Evolutionary conservation across 2,888 invertebrate genomes (phyloP).

Genomic region (Ommatoiulus sabulosus): DNA sequence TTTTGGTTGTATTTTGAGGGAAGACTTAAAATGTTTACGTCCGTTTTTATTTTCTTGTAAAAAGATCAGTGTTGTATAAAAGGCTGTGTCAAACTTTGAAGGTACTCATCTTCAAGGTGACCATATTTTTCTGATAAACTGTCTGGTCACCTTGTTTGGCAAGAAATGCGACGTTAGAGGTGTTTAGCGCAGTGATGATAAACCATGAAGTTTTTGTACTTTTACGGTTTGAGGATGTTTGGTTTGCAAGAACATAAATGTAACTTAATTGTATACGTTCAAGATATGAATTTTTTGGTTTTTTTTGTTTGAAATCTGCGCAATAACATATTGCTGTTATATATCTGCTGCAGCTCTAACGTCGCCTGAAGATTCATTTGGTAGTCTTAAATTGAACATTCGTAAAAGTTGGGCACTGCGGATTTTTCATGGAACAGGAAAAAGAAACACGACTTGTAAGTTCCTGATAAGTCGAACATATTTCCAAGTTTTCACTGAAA

Average conservation of each 20-base stretch:
- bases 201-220: not conserved
- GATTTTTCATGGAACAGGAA: not conserved
- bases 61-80: not conserved
- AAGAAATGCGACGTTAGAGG: not conserved
- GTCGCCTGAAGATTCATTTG: not conserved
- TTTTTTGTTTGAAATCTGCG: no score
- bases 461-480: not conserved
- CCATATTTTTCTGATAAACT: not conserved
- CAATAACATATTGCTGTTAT: not conserved
- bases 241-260: not conserved
- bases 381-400: not conserved
- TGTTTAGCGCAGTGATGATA: not conserved
- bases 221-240: not conserved
- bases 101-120: not conserved
- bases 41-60: not conserved
- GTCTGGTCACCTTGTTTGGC: not conserved
- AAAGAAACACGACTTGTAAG: not conserved
- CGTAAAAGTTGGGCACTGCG: not conserved
- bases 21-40: not conserved
- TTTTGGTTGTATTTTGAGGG: not conserved
- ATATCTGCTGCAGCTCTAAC: not conserved
- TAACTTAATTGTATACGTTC: not conserved
- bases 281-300: no score
- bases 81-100: not conserved
- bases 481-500: not conserved